phyloP scores from a whole-genome alignment of 2,113 vertebrate genomes.

The Rostratula benghalensis region DNA sequence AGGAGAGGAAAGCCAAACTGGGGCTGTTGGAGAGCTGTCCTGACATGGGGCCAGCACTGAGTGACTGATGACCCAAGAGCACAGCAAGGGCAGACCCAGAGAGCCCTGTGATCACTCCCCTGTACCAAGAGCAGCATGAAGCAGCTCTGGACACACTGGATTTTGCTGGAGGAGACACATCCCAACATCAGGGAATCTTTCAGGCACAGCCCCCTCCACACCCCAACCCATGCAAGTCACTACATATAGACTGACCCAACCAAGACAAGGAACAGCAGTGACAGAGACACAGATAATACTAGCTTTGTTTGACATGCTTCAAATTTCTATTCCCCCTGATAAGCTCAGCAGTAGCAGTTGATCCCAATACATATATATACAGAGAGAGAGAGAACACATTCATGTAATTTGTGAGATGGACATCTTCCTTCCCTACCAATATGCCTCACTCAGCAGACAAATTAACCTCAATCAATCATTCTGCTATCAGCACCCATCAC shows the following conservation, averaged over 20 bases:
- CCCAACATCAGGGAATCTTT: not conserved
- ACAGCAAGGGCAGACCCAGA: accelerated
- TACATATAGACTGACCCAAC: not conserved
- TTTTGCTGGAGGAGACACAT: not conserved
- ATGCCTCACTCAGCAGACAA: not conserved
- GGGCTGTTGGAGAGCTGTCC: not conserved
- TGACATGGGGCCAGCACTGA: accelerated
- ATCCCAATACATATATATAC: not conserved
- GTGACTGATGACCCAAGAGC: too few species aligned
- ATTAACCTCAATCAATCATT: conserved; percentile 35
- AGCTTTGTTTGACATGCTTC: not conserved
- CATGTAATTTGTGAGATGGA: not conserved
- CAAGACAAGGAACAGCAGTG: not conserved
- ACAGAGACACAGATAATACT: not conserved
- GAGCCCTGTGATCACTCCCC: not conserved
- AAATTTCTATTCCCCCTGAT: not conserved
- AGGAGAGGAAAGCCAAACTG: not conserved
- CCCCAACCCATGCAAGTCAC: not conserved
- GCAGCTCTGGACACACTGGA: not conserved
- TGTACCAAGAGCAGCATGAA: accelerated
- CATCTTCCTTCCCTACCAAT: not conserved
- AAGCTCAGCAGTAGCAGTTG: not conserved
- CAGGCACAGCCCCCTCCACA: not conserved
- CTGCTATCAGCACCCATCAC: conserved; percentile 6
- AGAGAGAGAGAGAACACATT: not conserved